Conservation (phyloP, 2,797 vertebrate species). For the Melanogrammus aeglefinus region DNA sequence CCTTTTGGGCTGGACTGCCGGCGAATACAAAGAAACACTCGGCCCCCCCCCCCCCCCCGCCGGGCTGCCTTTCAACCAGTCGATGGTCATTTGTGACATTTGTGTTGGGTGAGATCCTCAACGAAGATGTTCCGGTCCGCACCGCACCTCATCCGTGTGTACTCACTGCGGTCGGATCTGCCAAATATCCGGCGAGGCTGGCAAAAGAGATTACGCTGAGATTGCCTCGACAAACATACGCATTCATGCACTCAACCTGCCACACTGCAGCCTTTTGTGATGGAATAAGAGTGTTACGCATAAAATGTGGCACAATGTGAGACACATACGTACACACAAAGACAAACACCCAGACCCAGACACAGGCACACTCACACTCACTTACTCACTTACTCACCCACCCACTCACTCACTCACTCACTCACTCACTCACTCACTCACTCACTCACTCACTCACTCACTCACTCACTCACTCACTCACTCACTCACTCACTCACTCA, state of each 20-base stretch:
- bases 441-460: background rate
- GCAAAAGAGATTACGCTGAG: background rate
- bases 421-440: background rate
- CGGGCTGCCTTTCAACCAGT: conserved; percentile 3
- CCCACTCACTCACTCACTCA: no score
- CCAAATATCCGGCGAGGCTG: background rate
- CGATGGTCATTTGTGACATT: background rate
- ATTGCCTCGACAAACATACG: conserved; percentile 43
- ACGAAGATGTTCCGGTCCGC: conserved; percentile 5
- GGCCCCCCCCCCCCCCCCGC: conserved; percentile 1
- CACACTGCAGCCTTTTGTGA: background rate
- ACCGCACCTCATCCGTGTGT: background rate
- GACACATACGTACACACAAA: no score
- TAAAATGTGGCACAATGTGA: no score
- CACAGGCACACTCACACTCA: background rate
- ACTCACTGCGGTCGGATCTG: background rate
- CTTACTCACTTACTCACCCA: background rate
- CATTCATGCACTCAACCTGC: background rate
- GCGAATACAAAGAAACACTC: background rate
- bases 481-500: background rate
- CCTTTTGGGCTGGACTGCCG: conserved; percentile 48
- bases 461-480: background rate
- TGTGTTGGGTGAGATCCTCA: conserved; percentile 10
- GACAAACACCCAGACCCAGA: no score
- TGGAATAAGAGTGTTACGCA: no score